Conservation (phyloP, 2,888 invertebrate species). For the Mesoligia furuncula region DNA sequence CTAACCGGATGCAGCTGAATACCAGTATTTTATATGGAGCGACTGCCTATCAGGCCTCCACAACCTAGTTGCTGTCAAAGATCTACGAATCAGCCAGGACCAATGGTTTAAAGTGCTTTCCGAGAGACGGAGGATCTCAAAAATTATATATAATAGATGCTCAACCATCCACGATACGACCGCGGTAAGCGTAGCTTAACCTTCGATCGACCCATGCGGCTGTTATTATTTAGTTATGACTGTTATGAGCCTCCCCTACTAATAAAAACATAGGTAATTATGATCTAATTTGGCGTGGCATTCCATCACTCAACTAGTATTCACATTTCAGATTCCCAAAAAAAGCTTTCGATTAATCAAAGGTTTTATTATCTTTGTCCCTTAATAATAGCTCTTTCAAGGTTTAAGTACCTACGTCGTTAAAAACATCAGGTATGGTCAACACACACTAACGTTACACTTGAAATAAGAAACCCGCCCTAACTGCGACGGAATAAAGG, state of each 20-base stretch:
- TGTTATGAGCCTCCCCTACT: too few species aligned
- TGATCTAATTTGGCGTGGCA: background rate
- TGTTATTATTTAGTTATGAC: background rate
- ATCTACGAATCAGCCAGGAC: background rate
- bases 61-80: background rate
- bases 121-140: background rate
- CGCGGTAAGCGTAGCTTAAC: background rate
- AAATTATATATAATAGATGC: background rate
- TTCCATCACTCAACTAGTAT: background rate
- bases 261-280: background rate
- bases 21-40: background rate
- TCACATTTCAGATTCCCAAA: background rate
- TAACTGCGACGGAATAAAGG: background rate
- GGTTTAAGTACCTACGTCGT: constrained; percentile 19
- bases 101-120: too few species aligned
- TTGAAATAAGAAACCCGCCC: background rate
- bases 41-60: background rate
- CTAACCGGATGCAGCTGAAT: background rate
- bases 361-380: background rate
- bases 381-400: background rate
- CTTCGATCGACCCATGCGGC: background rate
- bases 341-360: background rate
- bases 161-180: background rate
- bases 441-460: background rate
- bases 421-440: constrained; percentile 15